These are phyloP conservation scores for Fukomys damarensis DNA, from an alignment of 2,113 vertebrate species.

Conservation along the genomic window DNA sequence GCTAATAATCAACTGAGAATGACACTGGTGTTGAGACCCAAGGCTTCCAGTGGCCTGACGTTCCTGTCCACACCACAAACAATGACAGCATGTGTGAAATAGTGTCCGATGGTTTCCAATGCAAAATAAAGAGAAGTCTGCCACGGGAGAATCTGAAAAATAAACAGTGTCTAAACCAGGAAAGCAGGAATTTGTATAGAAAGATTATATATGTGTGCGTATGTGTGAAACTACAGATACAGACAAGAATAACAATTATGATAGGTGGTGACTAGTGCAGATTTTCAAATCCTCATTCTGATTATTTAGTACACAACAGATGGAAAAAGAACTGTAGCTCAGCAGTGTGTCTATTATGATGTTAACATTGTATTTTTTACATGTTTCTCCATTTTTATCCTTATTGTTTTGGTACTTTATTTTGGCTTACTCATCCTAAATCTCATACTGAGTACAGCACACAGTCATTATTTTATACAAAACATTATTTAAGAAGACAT, in stretches of 20 bases:
- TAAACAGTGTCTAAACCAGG: background rate
- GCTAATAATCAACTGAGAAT: background rate
- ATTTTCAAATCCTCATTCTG: background rate
- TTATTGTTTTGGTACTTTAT: background rate
- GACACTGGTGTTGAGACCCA: background rate
- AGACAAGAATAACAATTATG: background rate
- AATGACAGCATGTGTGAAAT: background rate
- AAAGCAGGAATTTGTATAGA: background rate
- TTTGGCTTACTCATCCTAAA: background rate
- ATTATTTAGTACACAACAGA: background rate
- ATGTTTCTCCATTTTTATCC: background rate
- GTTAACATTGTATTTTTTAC: background rate
- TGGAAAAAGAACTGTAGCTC: background rate
- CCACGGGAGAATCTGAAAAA: background rate
- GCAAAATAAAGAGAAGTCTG: background rate
- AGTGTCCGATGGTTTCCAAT: background rate
- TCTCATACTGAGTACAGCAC: background rate
- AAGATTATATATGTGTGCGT: background rate
- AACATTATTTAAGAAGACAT: slow-evolving; percentile 87
- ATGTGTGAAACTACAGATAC: background rate
- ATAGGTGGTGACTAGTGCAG: background rate
- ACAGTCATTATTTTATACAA: background rate
- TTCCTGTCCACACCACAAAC: background rate
- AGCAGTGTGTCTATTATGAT: background rate
- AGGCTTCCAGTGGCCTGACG: background rate